Percentiles rank a stretch among this genome's conserved stretches.
Conservation (phyloP, 23 tunicate species). For the Oikopleura dioica region DNA sequence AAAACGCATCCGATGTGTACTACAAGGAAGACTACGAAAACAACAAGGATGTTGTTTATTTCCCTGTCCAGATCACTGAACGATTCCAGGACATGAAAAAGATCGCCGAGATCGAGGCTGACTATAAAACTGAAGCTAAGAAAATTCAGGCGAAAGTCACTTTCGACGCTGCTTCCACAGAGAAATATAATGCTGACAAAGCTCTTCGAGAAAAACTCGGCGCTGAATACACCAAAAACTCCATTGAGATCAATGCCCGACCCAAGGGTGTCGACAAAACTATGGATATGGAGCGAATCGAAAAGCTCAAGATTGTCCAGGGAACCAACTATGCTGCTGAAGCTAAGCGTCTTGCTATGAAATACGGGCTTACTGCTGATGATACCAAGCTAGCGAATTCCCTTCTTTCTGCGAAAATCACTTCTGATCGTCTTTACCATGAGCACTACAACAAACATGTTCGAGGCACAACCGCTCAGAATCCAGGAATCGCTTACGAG, state of each 20-base stretch:
- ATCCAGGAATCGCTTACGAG: conserved; percentile 6
- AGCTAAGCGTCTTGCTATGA: conserved; percentile 5
- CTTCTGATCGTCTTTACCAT: conserved; percentile 1
- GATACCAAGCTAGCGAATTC: not conserved
- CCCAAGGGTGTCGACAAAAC: not conserved
- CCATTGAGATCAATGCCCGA: not conserved
- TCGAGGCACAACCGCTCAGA: not conserved
- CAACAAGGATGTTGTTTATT: conserved; percentile 44
- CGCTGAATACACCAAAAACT: not conserved
- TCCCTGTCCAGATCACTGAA: not conserved
- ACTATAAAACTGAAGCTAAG: not conserved
- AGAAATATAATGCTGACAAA: not conserved
- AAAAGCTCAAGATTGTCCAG: not conserved
- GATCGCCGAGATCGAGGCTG: not conserved
- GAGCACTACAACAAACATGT: not conserved
- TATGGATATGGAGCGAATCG: conserved; percentile 11
- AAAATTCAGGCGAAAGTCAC: conserved; percentile 1
- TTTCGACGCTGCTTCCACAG: not conserved
- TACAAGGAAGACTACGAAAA: conserved; percentile 67
- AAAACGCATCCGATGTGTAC: conserved; percentile 29
- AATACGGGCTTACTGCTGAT: conserved; percentile 8
- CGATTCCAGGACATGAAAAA: not conserved
- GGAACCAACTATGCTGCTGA: not conserved
- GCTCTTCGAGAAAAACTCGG: not conserved
- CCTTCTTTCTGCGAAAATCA: not conserved